Evolutionary conservation across 2,797 vertebrate species (phyloP), one percentile per base, ranked within the genome.

Genomic region (Adelosebastes latens): DNA sequence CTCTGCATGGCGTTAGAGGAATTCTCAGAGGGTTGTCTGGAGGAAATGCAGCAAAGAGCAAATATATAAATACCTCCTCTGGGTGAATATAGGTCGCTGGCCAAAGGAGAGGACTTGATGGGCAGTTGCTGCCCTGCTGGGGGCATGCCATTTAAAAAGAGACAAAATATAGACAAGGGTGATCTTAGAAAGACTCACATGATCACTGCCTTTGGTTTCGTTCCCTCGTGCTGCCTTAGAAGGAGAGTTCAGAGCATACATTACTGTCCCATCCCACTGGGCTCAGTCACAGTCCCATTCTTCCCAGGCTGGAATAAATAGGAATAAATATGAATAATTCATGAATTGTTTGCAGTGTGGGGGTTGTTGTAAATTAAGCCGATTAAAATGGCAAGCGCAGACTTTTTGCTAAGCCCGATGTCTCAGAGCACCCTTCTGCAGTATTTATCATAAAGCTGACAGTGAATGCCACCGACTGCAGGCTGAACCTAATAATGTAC

Each of bases 31-130:
- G 73, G 72, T 46, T 74, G 75, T 77, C 81, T 77, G 70, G 56
- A 86, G 75, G 81, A 92, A 88, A 91, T 81, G 72, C 56, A 77
- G 81, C 80, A 89, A 85, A 92, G 87, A 87, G 80, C 85, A 86
- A 70, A 87, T 75, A 72, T 90, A 93, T 92, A 94, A 92, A 94
- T 93, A 92, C 68, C 60, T 82, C 78, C 81, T 77, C 27, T 52
- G 79, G 77, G 53, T 78, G 72, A 79, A 88, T 88, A 93, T 88
- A 89, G 84, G 81, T 25, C 10, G 25, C 68, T 20, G 56, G 32
- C 29, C 2, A 53, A 64, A 83, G 69, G 11, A 67, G 68, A 53
- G 61, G 67, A 79, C 34, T n/a, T 39, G 2, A 68, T 59, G 36
- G 62, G 62, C 78, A 71, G 89, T 89, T 93, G 91, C 91, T 89